Base-by-base conservation (phyloP, 2,888 invertebrate genomes). In the Lissonota sp. region DNA sequence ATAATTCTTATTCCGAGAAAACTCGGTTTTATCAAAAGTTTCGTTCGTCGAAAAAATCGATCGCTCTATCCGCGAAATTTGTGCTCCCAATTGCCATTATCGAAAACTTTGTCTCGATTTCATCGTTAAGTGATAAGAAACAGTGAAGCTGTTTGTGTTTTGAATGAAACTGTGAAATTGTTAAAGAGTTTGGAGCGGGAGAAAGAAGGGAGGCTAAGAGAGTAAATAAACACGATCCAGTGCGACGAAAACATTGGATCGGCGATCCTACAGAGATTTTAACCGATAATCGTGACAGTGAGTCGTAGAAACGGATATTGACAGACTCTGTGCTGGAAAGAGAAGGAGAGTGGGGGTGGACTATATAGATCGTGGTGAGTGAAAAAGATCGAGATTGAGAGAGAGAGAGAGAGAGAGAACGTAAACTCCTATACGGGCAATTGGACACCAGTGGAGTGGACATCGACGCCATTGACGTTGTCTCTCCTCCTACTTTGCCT, bases 391-490 rank as follows among this genome's bases (percentile, higher is more conserved):
- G 39, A 57, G 26, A 26, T 26, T n/a, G n/a, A n/a, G n/a, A n/a
- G n/a, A n/a, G n/a, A n/a, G n/a, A 49, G 26, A 55, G 16, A 51
- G 3, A 44, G 44, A 55, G 37, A 55, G 37, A 40, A n/a, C 6
- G 42, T 58, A 64, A 58, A 44, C 67, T 63, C 69, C 63, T 40
- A 66, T 60, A 78, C 81, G 49, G 77, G 58, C 81, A 74, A 81
- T 81, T 78, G 81, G 77, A 71, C 78, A 71, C 69, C 66, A 78
- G 73, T 76, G 49, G 79, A 79, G 80, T 79, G 81, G 76, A 83
- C 76, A 71, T 66, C 71, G 79, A 83, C 83, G 83, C 83, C 83
- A 83, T 83, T 83, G 79, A 82, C 82, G 83, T 83, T 69, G 66
- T 39, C 46, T 39, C 46, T 51, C 37, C 10, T 67, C 39, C 51